Evolutionary conservation across 64 coral and sea anemone species (phyloP).

Genomic region (Catalaphyllia jardinei): DNA sequence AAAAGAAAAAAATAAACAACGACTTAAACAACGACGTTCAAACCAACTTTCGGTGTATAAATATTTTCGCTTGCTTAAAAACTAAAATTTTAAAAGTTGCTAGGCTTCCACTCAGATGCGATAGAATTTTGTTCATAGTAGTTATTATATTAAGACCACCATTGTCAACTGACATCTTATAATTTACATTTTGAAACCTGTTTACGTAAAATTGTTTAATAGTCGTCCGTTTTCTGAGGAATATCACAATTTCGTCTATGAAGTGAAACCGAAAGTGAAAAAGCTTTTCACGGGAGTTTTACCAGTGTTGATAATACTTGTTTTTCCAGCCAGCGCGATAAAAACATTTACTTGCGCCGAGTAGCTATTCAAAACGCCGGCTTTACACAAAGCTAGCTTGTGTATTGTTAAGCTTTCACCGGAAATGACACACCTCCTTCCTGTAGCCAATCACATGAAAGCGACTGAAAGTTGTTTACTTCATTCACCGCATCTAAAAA

Average conservation of each 20-base stretch:
- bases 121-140: not conserved
- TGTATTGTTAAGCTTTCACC: conserved; percentile 18
- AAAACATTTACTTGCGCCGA: not conserved
- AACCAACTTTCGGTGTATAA: not conserved
- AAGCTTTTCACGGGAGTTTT: not conserved
- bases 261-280: not conserved
- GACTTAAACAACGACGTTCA: not conserved
- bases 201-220: conserved; percentile 3
- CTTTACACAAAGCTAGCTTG: conserved; percentile 2
- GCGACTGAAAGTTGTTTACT: conserved; percentile 25
- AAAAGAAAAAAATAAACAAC: not conserved
- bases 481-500: conserved; percentile 6
- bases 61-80: not conserved
- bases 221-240: not conserved
- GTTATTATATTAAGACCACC: not conserved
- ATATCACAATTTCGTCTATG: not conserved
- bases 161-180: not conserved
- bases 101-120: not conserved
- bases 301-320: not conserved
- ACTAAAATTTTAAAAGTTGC: not conserved
- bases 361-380: conserved; percentile 1
- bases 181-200: not conserved
- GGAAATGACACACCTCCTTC: conserved; percentile 24
- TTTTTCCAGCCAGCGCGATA: conserved; percentile 14
- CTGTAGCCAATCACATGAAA: not conserved